Evolutionary conservation across 2,113 vertebrate species (phyloP).

Genomic region (Cepphus grylle): DNA sequence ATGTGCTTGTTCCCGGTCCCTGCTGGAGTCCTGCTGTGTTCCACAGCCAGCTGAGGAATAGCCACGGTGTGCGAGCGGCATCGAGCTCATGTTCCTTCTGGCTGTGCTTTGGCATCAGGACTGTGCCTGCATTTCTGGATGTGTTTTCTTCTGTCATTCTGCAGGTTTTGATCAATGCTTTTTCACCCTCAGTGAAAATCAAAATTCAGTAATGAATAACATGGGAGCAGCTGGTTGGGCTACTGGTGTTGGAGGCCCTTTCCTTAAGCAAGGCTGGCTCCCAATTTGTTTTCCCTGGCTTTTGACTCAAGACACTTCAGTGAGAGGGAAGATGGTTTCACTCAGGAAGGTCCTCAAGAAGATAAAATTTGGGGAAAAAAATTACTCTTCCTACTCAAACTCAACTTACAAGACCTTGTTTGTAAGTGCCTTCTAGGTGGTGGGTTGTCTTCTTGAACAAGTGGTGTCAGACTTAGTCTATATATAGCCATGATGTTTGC

Average conservation of each 20-base stretch:
- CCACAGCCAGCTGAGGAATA: background rate
- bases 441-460: background rate
- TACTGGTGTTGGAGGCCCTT: background rate
- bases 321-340: background rate
- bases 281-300: background rate
- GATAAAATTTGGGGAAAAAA: background rate
- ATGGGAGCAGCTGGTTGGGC: background rate
- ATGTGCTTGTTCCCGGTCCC: background rate
- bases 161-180: background rate
- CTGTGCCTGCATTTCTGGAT: background rate
- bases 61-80: background rate
- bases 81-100: background rate
- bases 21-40: background rate
- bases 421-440: background rate
- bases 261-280: background rate
- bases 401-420: background rate
- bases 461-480: background rate
- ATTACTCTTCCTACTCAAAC: background rate
- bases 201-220: background rate
- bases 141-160: background rate
- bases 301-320: background rate
- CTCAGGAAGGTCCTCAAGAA: background rate
- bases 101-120: background rate
- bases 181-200: background rate
- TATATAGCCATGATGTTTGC: background rate